A percentile compares a stretch with the other conserved stretches of the same genome.
Evolutionary conservation across 2,113 vertebrate genomes (phyloP).

Genomic region (Serilophus lunatus): DNA sequence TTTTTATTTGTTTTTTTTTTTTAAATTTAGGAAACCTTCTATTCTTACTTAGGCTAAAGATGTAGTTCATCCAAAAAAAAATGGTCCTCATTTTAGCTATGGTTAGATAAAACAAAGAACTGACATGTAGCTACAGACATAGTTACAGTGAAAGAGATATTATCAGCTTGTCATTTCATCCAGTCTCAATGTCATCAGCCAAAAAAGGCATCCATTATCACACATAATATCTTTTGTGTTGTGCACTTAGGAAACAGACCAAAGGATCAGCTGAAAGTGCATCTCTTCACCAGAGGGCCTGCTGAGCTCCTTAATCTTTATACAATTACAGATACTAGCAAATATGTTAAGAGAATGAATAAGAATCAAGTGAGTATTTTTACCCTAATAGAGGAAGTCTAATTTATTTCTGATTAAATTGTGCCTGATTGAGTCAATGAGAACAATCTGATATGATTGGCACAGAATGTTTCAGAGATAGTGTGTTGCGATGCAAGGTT

Average conservation of each 20-base stretch:
- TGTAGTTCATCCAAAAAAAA: not conserved
- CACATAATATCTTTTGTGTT: not conserved
- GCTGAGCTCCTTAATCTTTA: not conserved
- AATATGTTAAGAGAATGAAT: not conserved
- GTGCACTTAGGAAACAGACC: not conserved
- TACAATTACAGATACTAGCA: not conserved
- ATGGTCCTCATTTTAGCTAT: not conserved
- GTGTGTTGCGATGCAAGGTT: not conserved
- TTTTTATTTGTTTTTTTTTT: not conserved
- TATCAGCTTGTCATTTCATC: not conserved
- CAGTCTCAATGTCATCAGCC: not conserved
- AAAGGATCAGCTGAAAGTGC: not conserved
- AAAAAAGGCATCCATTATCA: not conserved
- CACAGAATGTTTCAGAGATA: not conserved
- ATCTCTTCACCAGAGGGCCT: not conserved
- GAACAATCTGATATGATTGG: not conserved
- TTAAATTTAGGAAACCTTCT: not conserved
- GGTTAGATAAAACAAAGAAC: not conserved
- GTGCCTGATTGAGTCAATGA: not conserved
- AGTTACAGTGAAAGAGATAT: not conserved
- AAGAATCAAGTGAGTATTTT: conserved; percentile 19
- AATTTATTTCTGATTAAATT: conserved; percentile 39
- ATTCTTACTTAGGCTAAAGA: not conserved
- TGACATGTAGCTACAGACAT: not conserved
- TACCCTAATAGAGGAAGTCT: not conserved